Evolutionary conservation across 2,888 invertebrate genomes (phyloP).

Genomic region (Mythimna impura): DNA sequence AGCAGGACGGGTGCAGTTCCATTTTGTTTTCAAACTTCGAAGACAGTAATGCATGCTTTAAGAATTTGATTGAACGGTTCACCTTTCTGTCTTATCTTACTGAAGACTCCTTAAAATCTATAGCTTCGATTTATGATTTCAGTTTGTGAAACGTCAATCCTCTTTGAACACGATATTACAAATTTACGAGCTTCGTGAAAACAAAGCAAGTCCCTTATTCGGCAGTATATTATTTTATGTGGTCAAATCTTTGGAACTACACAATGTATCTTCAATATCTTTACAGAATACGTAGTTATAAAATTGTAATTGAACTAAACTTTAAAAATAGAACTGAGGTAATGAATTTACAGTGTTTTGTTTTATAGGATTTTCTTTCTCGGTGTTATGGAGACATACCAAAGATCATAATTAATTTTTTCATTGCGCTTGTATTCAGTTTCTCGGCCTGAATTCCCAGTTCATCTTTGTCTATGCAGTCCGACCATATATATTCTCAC

Average conservation of each 20-base stretch:
- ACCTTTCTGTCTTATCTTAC: slow-evolving; percentile 66
- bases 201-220: slow-evolving; percentile 57
- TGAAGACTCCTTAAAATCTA: slow-evolving; percentile 64
- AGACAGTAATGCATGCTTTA: slow-evolving; percentile 38
- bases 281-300: background rate
- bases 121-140: slow-evolving; percentile 71
- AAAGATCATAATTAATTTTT: slow-evolving; percentile 48
- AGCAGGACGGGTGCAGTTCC: slow-evolving; percentile 17
- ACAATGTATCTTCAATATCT: background rate
- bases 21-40: slow-evolving; percentile 57
- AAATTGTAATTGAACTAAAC: background rate
- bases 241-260: background rate
- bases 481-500: background rate
- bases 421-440: slow-evolving; percentile 21
- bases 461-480: slow-evolving; percentile 22
- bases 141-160: slow-evolving; percentile 70
- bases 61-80: slow-evolving; percentile 45
- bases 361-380: background rate
- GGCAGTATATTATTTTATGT: slow-evolving; percentile 54
- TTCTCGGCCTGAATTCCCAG: slow-evolving; percentile 49
- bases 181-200: slow-evolving; percentile 72
- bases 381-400: background rate
- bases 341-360: background rate
- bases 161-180: slow-evolving; percentile 66
- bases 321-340: background rate